Percentiles rank a stretch among this genome's conserved stretches.
Evolutionary conservation across 1,140 invertebrate genomes (phyloP).

Genomic region (Vanessa tameamea): DNA sequence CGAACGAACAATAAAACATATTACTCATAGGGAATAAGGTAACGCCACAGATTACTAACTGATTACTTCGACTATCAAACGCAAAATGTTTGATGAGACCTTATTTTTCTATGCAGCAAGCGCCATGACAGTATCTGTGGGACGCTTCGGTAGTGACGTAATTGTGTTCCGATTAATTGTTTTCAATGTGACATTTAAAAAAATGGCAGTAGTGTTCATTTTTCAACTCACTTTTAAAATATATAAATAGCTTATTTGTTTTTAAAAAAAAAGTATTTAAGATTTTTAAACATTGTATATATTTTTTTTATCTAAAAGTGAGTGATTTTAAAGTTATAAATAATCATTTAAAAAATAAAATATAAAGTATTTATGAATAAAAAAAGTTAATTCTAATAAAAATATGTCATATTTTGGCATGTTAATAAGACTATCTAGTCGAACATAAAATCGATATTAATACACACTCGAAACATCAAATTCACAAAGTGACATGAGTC

Average conservation of each 20-base stretch:
- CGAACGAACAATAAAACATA: conserved; percentile 71
- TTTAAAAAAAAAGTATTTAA: background rate
- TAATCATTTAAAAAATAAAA: too few species aligned
- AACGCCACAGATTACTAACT: conserved; percentile 45
- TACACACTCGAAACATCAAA: background rate
- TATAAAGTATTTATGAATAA: too few species aligned
- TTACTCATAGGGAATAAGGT: conserved; percentile 39
- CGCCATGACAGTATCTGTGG: conserved; percentile 51
- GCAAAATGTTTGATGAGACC: conserved; percentile 31
- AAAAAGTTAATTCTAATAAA: too few species aligned
- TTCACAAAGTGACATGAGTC: conserved; percentile 2
- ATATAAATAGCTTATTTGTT: too few species aligned
- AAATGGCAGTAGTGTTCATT: too few species aligned
- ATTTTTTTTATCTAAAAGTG: too few species aligned
- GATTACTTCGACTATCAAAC: conserved; percentile 31
- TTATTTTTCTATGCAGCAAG: conserved; percentile 37
- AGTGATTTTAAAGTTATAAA: too few species aligned
- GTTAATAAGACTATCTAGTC: background rate
- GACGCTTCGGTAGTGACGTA: conserved; percentile 5
- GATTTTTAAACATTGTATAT: background rate
- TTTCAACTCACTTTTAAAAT: too few species aligned
- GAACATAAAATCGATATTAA: background rate
- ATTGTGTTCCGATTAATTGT: background rate
- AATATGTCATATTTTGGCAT: too few species aligned
- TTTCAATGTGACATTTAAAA: background rate